Evolutionary conservation across 2,797 vertebrate genomes (phyloP).

Genomic region (Melanotaenia nigrans): DNA sequence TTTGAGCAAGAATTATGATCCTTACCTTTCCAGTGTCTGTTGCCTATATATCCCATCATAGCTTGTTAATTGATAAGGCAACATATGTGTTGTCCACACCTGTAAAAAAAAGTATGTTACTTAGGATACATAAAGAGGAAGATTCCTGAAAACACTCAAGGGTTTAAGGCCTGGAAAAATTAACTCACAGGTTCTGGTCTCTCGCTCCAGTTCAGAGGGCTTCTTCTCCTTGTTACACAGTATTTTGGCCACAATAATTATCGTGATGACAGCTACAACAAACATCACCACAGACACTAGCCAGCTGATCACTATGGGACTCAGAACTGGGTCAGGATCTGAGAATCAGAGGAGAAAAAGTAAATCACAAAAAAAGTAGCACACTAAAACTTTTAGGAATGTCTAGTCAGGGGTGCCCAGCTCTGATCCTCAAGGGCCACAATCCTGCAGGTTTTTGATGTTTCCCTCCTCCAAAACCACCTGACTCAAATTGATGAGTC

Average conservation of each 20-base stretch:
- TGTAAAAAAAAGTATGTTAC: slow-evolving; percentile 54
- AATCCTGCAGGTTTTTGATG: no score
- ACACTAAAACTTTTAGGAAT: background rate
- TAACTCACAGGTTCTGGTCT: slow-evolving; percentile 83
- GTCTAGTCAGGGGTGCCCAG: no score
- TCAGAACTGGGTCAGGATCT: slow-evolving; percentile 82
- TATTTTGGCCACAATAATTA: slow-evolving; percentile 79
- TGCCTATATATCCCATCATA: slow-evolving; percentile 57
- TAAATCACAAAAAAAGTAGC: background rate
- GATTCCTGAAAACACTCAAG: background rate
- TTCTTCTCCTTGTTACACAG: slow-evolving; percentile 80
- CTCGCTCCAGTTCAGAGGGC: slow-evolving; percentile 81
- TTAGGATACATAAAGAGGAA: background rate
- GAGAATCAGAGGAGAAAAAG: slow-evolving; percentile 6
- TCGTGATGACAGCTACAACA: slow-evolving; percentile 74
- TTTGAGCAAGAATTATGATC: background rate
- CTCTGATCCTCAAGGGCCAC: no score
- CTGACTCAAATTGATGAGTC: no score
- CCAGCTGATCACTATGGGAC: slow-evolving; percentile 84
- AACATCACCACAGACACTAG: slow-evolving; percentile 82
- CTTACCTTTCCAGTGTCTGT: slow-evolving; percentile 41
- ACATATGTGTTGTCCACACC: slow-evolving; percentile 87
- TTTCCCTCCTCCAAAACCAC: no score
- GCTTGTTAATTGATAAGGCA: slow-evolving; percentile 81
- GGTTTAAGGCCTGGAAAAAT: background rate